These are phyloP conservation scores for Perognathus longimembris DNA, from an alignment of 2,113 vertebrate species.

Conservation along the genomic window DNA sequence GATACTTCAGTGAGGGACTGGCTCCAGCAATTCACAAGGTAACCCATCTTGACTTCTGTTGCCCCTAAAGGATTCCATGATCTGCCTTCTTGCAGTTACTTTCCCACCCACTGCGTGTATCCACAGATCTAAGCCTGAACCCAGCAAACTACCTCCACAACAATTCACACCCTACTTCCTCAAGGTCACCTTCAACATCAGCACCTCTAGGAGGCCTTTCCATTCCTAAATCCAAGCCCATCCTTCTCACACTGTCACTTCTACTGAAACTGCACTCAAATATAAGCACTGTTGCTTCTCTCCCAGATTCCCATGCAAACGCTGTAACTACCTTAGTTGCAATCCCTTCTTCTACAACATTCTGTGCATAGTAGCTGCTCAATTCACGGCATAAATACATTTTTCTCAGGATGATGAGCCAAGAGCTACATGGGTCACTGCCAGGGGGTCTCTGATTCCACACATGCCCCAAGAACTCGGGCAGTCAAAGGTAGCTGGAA, in stretches of 20 bases:
- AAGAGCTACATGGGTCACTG: background rate
- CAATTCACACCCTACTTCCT: background rate
- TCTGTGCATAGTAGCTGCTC: background rate
- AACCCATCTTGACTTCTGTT: background rate
- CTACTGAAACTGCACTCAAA: background rate
- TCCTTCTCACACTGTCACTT: background rate
- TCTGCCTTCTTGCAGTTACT: no score
- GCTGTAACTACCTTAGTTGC: background rate
- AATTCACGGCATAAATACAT: background rate
- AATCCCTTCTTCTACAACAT: background rate
- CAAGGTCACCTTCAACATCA: constrained; percentile 6
- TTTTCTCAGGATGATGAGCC: background rate
- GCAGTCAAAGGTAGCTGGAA: background rate
- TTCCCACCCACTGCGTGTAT: no score
- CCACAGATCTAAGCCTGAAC: background rate
- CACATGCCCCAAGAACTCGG: background rate
- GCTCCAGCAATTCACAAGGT: background rate
- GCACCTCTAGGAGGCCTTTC: background rate
- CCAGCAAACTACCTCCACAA: background rate
- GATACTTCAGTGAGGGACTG: background rate
- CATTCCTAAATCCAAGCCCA: background rate
- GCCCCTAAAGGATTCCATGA: background rate
- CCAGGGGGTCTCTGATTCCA: background rate
- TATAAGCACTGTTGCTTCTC: background rate
- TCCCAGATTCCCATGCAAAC: background rate